Percentiles rank a stretch among this genome's conserved stretches.
Evolutionary conservation across 2,797 vertebrate genomes (phyloP).

Genomic region (Xenops minutus): DNA sequence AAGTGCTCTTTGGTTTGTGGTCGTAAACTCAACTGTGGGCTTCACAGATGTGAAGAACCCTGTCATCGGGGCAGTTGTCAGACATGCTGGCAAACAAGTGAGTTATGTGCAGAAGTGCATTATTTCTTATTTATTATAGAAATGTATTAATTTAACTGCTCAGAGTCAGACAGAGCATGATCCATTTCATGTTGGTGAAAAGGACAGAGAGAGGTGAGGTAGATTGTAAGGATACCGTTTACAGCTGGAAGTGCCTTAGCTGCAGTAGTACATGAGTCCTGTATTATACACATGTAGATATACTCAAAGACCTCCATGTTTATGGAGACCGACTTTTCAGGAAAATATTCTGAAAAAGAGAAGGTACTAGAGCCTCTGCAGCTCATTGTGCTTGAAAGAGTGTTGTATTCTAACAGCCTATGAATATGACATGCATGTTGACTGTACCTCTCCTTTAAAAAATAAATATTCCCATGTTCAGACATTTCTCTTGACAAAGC

Average conservation of each 20-base stretch:
- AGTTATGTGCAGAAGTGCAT: constrained; percentile 47
- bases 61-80: constrained; percentile 97
- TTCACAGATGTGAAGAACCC: constrained; percentile 94
- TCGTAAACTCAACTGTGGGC: constrained; percentile 95
- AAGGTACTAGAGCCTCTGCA: neutral
- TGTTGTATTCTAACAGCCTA: neutral
- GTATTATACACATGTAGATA: neutral
- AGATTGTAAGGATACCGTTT: neutral
- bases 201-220: neutral
- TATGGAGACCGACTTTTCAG: neutral
- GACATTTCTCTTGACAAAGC: neutral
- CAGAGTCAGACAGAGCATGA: neutral
- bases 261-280: neutral
- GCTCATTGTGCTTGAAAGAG: neutral
- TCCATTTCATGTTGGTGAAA: neutral
- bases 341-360: neutral
- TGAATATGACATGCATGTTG: neutral
- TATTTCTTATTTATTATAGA: neutral
- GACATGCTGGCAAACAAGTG: constrained; percentile 97
- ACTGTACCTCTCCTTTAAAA: neutral
- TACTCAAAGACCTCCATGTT: neutral
- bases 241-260: neutral
- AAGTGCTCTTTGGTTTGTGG: constrained; percentile 93
- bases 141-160: neutral
- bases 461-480: neutral